These are phyloP conservation scores for Echinops telfairi DNA, from an alignment of 2,113 vertebrate genomes.

Conservation along the genomic window DNA sequence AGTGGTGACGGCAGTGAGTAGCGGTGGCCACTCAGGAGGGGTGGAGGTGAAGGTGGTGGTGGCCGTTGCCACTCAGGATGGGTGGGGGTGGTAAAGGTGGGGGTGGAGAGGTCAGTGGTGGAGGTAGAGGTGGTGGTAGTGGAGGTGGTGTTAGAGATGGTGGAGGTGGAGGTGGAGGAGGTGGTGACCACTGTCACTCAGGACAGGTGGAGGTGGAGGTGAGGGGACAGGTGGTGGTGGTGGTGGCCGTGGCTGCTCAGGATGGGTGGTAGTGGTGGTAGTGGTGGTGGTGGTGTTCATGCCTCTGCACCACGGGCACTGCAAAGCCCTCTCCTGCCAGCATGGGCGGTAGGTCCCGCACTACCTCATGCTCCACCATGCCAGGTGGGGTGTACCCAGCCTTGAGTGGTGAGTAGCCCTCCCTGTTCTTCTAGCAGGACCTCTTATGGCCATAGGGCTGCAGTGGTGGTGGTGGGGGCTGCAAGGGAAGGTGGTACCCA, in stretches of 20 bases:
- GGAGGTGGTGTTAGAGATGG: too few relatives aligned
- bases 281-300: conserved; percentile 90
- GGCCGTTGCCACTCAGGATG: too few relatives aligned
- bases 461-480: conserved; percentile 83
- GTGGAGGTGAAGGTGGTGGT: too few relatives aligned
- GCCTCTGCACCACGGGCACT: conserved; percentile 89
- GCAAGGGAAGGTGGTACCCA: conserved; percentile 87
- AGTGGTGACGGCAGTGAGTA: too few relatives aligned
- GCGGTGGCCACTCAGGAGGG: too few relatives aligned
- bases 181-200: too few relatives aligned
- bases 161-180: too few relatives aligned
- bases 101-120: too few relatives aligned
- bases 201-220: too few relatives aligned
- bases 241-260: not conserved
- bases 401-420: conserved; percentile 87
- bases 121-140: not conserved
- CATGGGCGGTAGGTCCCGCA: conserved; percentile 83
- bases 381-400: conserved; percentile 77
- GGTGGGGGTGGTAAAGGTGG: too few relatives aligned
- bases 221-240: too few relatives aligned
- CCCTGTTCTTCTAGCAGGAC: conserved; percentile 85
- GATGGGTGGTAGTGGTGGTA: conserved; percentile 86
- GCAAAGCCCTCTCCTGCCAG: conserved; percentile 84
- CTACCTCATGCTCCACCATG: conserved; percentile 81
- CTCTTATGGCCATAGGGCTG: conserved; percentile 89